phyloP scores from a whole-genome alignment of 1,140 invertebrate species.

The Tyrophagus putrescentiae region DNA sequence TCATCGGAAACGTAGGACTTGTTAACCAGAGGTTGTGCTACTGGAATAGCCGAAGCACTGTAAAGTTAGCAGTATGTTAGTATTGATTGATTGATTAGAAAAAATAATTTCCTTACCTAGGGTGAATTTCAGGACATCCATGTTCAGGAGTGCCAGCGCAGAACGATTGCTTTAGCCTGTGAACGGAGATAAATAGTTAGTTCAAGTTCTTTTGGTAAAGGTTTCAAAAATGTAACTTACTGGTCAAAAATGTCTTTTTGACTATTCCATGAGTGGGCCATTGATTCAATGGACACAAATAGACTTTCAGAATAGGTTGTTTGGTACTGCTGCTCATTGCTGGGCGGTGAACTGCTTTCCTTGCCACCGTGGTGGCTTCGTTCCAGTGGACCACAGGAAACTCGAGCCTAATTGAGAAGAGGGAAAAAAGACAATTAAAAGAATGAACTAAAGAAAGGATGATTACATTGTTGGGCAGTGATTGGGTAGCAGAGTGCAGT shows the following conservation, averaged over 20 bases:
- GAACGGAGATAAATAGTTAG: too few species aligned
- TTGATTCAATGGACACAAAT: background rate
- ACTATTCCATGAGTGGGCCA: background rate
- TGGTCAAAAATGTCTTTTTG: constrained; percentile 4
- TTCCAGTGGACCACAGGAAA: constrained; percentile 9
- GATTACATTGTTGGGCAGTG: too few species aligned
- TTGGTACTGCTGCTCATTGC: background rate
- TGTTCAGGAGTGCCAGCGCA: too few species aligned
- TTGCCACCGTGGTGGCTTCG: background rate
- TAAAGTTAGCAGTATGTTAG: too few species aligned
- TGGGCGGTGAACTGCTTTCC: background rate
- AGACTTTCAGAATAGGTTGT: background rate
- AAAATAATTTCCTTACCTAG: too few species aligned
- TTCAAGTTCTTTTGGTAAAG: background rate
- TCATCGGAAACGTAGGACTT: background rate
- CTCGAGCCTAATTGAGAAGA: background rate
- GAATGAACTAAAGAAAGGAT: too few species aligned
- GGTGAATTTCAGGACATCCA: too few species aligned
- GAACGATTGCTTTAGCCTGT: too few species aligned
- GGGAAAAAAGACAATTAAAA: too few species aligned
- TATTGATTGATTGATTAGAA: too few species aligned
- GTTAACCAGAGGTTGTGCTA: background rate
- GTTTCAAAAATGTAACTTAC: background rate
- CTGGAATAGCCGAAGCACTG: too few species aligned
- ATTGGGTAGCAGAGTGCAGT: too few species aligned